Base-by-base conservation (phyloP, 2,113 vertebrate genomes). In the Pelodiscus sinensis region DNA sequence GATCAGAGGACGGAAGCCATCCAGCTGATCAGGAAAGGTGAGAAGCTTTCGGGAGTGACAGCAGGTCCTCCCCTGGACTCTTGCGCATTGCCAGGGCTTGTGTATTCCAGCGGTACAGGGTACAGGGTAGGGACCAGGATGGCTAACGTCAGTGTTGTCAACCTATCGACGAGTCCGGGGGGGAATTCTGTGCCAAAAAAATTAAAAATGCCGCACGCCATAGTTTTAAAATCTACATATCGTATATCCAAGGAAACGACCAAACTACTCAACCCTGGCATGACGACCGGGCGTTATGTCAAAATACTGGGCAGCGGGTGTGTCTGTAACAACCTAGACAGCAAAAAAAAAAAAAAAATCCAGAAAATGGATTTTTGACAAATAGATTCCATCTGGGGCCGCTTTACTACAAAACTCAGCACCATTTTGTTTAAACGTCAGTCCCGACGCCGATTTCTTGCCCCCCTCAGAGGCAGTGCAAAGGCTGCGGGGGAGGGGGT, bases 21-120 rank as follows among this genome's bases (percentile, higher is more conserved):
- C 31, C 86, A 92, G 1, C 97, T 98, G 96, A 98, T 99, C 82
- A 95, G 83, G 73, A 98, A 81, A 93, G 99, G 99, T 99, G 75
- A 57, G 93, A 5, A 0, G 31, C 31, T 38, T 9, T 1, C 24
- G 6, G 31, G 21, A 38, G 56, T 35, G 54, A 44, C 57, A 50
- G 24, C 11, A 24, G 9, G 38, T 18, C 65, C 15, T n/a, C n/a
- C 65, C n/a, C 65, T 7, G n/a, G 65, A 68, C 16, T 68, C 31
- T 7, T n/a, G 31, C n/a, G n/a, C 65, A 18, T 68, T n/a, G n/a
- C 31, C 31, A 19, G 62, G 7, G 15, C 29, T 65, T n/a, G 31
- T 8, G 31, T n/a, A n/a, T n/a, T 68, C 15, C 31, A n/a, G 31
- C 7, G 31, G 31, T 31, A 6, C 31, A 31, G 62, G 31, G 29